These are phyloP conservation scores for Umimayanthus kanabou DNA, from an alignment of 92 coral and sea anemone genomes.

Conservation along the genomic window DNA sequence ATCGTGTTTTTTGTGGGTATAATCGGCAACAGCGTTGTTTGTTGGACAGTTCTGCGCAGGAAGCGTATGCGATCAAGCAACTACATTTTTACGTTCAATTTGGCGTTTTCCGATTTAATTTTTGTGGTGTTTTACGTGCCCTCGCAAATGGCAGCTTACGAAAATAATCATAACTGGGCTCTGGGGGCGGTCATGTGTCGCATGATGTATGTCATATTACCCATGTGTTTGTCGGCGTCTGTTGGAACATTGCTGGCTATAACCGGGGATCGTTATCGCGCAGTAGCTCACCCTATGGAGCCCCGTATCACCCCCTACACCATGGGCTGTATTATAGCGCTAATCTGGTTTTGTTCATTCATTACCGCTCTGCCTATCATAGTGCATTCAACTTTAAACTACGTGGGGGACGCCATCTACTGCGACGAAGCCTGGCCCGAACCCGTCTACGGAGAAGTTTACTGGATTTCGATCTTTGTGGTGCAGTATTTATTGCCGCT, in stretches of 20 bases:
- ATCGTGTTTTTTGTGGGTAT: conserved; percentile 82
- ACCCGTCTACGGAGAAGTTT: conserved; percentile 51
- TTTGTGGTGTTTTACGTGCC: conserved; percentile 87
- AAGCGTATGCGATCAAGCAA: conserved; percentile 88
- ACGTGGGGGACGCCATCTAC: conserved; percentile 66
- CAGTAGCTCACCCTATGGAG: conserved; percentile 84
- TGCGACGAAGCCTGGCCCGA: conserved; percentile 91
- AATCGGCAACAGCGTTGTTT: conserved; percentile 84
- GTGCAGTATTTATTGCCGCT: conserved; percentile 88
- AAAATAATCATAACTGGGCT: conserved; percentile 94
- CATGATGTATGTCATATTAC: conserved; percentile 72
- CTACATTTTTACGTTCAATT: conserved; percentile 89
- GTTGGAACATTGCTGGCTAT: conserved; percentile 88
- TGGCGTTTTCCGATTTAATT: conserved; percentile 86
- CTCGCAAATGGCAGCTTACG: conserved; percentile 96
- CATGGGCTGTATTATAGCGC: conserved; percentile 66
- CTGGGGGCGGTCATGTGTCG: conserved; percentile 88
- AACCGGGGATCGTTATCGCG: conserved; percentile 91
- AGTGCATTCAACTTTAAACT: conserved; percentile 10
- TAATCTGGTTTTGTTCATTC: conserved; percentile 79
- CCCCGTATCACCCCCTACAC: conserved; percentile 74
- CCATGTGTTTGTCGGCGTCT: conserved; percentile 81
- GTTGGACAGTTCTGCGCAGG: conserved; percentile 85
- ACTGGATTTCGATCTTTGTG: conserved; percentile 93
- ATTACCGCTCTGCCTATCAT: conserved; percentile 73